A percentile compares a stretch with the other conserved stretches of the same genome.
Conservation (phyloP, 2,113 vertebrate genomes). For the Microcebus murinus region DNA sequence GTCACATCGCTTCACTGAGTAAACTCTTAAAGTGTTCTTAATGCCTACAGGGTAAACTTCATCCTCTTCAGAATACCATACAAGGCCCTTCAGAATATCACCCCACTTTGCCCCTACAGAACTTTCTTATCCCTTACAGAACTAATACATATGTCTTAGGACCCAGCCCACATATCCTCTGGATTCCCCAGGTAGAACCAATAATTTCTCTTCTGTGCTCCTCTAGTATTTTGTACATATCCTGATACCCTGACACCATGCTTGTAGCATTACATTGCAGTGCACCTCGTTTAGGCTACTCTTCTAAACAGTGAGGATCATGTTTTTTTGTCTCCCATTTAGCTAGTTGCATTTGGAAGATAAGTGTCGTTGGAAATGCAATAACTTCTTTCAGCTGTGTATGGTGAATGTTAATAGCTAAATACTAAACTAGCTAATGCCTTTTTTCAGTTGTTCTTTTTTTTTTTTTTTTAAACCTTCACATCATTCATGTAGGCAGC, state of each 20-base stretch:
- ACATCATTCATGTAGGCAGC: not conserved
- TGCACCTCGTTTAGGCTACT: not conserved
- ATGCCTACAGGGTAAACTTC: not conserved
- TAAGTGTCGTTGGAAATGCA: constrained; percentile 17
- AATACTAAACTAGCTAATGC: not conserved
- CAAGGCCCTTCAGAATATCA: not conserved
- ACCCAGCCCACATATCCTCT: not conserved
- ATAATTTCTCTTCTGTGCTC: not conserved
- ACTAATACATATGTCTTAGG: not conserved
- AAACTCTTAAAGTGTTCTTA: not conserved
- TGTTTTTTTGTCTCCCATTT: not conserved
- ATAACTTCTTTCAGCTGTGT: not conserved
- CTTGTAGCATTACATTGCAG: not conserved
- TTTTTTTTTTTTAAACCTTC: not conserved
- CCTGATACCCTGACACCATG: rapidly evolving
- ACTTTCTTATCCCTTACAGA: not conserved
- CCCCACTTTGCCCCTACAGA: not conserved
- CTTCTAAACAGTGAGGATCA: not conserved
- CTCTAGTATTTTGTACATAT: rapidly evolving
- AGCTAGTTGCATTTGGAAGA: not conserved
- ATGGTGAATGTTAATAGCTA: not conserved
- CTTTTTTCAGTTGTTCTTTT: not conserved
- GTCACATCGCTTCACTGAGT: not conserved
- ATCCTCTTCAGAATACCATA: not conserved
- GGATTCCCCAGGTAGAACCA: not conserved